Percentiles rank a stretch among this genome's conserved stretches.
Conservation (phyloP, 2,888 invertebrate species). For the Lithophane socia region DNA sequence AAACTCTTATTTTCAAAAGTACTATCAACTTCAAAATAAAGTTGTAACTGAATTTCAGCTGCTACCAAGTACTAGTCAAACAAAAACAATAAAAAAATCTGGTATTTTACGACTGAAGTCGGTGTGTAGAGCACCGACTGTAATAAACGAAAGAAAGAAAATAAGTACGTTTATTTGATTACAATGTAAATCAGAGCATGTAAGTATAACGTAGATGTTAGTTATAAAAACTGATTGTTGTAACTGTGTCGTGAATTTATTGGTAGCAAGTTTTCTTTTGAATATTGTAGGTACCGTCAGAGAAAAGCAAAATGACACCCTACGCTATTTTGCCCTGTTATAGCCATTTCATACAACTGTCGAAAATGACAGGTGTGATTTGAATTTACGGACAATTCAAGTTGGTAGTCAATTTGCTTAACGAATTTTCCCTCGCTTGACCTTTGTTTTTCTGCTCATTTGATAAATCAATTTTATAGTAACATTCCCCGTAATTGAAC, state of each 20-base stretch:
- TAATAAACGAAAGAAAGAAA: too few species aligned
- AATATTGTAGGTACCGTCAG: too few species aligned
- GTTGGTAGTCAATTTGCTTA: background rate
- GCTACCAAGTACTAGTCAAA: background rate
- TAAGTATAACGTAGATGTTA: too few species aligned
- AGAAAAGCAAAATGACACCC: background rate
- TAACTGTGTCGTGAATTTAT: background rate
- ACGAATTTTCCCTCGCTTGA: too few species aligned
- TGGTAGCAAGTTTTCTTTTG: background rate
- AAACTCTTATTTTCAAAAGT: background rate
- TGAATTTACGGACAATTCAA: background rate
- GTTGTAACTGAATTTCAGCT: background rate
- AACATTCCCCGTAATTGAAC: background rate
- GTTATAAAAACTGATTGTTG: background rate
- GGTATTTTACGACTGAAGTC: background rate
- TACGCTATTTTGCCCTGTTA: too few species aligned
- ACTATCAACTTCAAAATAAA: background rate
- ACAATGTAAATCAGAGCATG: constrained; percentile 9
- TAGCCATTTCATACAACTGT: background rate
- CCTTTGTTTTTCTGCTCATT: too few species aligned
- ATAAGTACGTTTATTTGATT: constrained; percentile 2
- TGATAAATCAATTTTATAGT: background rate
- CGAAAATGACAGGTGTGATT: too few species aligned
- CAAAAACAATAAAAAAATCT: background rate
- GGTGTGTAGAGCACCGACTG: background rate